Conservation (phyloP, 2,888 invertebrate genomes). For the Petrophora chlorosata region DNA sequence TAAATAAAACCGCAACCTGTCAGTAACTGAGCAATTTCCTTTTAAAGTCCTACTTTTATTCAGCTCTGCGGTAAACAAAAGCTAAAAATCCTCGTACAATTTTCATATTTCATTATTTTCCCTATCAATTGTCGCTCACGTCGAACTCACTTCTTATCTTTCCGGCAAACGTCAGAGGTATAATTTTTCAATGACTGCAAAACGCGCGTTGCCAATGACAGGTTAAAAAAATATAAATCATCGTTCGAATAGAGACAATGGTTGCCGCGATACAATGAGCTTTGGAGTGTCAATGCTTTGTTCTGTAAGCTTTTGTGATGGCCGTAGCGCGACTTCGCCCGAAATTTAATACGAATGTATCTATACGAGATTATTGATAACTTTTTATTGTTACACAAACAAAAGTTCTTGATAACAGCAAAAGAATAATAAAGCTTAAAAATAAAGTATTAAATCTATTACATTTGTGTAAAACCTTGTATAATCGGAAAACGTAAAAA, state of each 20-base stretch:
- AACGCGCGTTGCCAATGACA: slow-evolving; percentile 31
- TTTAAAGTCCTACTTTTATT: slow-evolving; percentile 8
- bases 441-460: too few species aligned
- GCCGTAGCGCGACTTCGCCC: too few species aligned
- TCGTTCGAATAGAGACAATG: slow-evolving; percentile 11
- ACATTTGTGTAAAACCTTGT: too few species aligned
- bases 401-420: too few species aligned
- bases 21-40: slow-evolving; percentile 13
- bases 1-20: slow-evolving; percentile 3
- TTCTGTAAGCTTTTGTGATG: not conserved
- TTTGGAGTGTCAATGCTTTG: slow-evolving; percentile 1
- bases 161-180: slow-evolving; percentile 18
- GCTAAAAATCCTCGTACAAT: slow-evolving; percentile 25
- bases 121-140: slow-evolving; percentile 19
- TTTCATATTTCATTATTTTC: slow-evolving; percentile 26
- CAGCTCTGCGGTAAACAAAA: slow-evolving; percentile 19
- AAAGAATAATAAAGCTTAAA: too few species aligned
- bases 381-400: too few species aligned
- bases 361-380: too few species aligned
- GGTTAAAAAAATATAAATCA: slow-evolving; percentile 14
- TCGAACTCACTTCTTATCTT: slow-evolving; percentile 15
- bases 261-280: not conserved
- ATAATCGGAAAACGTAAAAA: too few species aligned
- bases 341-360: too few species aligned
- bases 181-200: slow-evolving; percentile 23